phyloP scores from a whole-genome alignment of 1,140 invertebrate species.

The Pectinophora gossypiella region DNA sequence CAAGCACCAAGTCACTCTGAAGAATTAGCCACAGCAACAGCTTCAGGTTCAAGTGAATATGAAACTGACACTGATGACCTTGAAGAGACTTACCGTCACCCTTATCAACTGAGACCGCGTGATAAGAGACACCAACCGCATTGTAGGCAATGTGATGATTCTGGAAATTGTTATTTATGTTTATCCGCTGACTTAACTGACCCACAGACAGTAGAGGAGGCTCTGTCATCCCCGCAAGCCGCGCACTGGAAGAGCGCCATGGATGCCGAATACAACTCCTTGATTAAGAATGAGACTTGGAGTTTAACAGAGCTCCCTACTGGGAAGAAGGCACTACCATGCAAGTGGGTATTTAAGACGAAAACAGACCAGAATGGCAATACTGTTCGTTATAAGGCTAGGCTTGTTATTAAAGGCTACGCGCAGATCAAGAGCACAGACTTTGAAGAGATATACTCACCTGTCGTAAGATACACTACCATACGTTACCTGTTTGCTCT shows the following conservation, averaged over 20 bases:
- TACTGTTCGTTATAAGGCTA: slow-evolving; percentile 40
- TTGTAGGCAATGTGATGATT: too few species aligned
- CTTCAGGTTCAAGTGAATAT: too few species aligned
- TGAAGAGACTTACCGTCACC: too few species aligned
- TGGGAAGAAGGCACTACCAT: slow-evolving; percentile 19
- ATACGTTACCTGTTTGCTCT: slow-evolving; percentile 37
- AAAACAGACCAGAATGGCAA: slow-evolving; percentile 25
- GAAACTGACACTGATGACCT: too few species aligned
- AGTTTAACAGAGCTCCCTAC: slow-evolving; percentile 28
- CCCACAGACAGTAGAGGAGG: not conserved
- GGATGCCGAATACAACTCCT: not conserved
- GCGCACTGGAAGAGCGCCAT: not conserved
- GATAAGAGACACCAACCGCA: too few species aligned
- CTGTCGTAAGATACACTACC: slow-evolving; percentile 32
- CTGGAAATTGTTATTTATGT: too few species aligned
- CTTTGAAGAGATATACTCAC: slow-evolving; percentile 41
- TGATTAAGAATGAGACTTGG: slow-evolving; percentile 20
- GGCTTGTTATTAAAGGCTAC: slow-evolving; percentile 55
- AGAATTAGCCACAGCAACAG: too few species aligned
- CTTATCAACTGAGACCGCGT: too few species aligned
- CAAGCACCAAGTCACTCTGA: too few species aligned
- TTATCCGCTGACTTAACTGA: too few species aligned
- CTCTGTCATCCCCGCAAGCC: not conserved
- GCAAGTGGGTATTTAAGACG: slow-evolving; percentile 39
- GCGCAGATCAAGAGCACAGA: slow-evolving; percentile 42